Percentiles rank a stretch among this genome's conserved stretches.
Conservation (phyloP, 2,888 invertebrate genomes). For the Empis stercorea region DNA sequence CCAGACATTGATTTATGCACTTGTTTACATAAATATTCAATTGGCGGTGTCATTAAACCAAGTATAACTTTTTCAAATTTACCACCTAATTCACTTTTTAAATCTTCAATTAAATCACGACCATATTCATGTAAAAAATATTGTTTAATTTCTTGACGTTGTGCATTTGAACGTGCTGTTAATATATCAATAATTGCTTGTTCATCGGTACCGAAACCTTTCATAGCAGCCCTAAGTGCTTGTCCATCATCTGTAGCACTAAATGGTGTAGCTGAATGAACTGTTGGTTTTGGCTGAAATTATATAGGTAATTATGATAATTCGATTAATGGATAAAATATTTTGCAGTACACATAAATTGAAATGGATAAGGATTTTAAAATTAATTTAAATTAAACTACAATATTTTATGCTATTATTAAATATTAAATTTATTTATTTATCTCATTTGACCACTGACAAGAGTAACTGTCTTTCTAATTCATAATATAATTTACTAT, state of each 20-base stretch:
- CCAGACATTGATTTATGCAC: constrained; percentile 61
- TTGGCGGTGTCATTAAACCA: constrained; percentile 52
- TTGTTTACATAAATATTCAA: constrained; percentile 57
- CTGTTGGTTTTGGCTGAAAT: constrained; percentile 41
- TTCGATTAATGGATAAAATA: too few species aligned
- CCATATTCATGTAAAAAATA: constrained; percentile 47
- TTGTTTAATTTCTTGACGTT: constrained; percentile 55
- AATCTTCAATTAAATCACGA: constrained; percentile 50
- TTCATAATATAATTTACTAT: too few species aligned
- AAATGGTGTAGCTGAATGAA: constrained; percentile 45
- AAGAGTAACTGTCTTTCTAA: too few species aligned
- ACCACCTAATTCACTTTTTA: constrained; percentile 54
- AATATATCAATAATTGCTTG: constrained; percentile 61
- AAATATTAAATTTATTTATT: too few species aligned
- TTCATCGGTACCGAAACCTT: constrained; percentile 66
- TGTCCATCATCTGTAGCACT: constrained; percentile 53
- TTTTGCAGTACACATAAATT: too few species aligned
- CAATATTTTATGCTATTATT: too few species aligned
- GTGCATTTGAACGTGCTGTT: constrained; percentile 51
- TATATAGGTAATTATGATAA: too few species aligned
- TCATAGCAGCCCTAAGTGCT: constrained; percentile 55
- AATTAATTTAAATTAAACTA: too few species aligned
- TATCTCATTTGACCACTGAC: too few species aligned
- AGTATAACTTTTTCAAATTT: constrained; percentile 60
- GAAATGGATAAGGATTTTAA: too few species aligned